Evolutionary conservation across 35 echinoderm and acorn worm genomes (phyloP).

Genomic region (Chiridota heheva): DNA sequence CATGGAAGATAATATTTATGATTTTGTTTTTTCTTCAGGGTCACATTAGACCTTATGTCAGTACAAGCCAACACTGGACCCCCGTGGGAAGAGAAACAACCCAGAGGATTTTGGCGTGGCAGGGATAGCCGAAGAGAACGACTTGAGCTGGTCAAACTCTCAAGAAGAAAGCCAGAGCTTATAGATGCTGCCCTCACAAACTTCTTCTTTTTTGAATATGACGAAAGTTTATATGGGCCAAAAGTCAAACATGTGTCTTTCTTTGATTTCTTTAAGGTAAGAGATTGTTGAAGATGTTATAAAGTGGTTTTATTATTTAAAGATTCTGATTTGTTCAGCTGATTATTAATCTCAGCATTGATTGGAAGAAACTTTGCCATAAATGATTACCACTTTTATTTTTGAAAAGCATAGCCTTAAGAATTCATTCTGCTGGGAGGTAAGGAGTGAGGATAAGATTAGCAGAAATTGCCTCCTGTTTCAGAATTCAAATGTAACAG

Average conservation of each 20-base stretch:
- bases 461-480: no score
- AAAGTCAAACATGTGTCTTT: constrained; percentile 95
- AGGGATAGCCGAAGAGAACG: constrained; percentile 85
- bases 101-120: constrained; percentile 88
- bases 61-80: constrained; percentile 95
- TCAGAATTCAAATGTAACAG: no score
- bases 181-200: constrained; percentile 95
- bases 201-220: constrained; percentile 80
- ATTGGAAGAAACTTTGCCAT: no score
- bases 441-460: no score
- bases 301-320: no score
- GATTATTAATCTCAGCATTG: no score
- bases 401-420: no score
- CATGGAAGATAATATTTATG: no score
- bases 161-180: constrained; percentile 67
- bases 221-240: constrained; percentile 86
- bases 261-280: constrained; percentile 99
- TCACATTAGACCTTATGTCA: constrained; percentile 92
- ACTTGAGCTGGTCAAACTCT: constrained; percentile 80
- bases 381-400: no score
- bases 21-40: constrained; percentile 46
- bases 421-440: no score
- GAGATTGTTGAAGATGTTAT: background rate
- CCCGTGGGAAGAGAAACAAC: constrained; percentile 83
- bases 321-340: no score